These are phyloP conservation scores for Porites rus DNA, from an alignment of 92 coral and sea anemone genomes.

Conservation along the genomic window DNA sequence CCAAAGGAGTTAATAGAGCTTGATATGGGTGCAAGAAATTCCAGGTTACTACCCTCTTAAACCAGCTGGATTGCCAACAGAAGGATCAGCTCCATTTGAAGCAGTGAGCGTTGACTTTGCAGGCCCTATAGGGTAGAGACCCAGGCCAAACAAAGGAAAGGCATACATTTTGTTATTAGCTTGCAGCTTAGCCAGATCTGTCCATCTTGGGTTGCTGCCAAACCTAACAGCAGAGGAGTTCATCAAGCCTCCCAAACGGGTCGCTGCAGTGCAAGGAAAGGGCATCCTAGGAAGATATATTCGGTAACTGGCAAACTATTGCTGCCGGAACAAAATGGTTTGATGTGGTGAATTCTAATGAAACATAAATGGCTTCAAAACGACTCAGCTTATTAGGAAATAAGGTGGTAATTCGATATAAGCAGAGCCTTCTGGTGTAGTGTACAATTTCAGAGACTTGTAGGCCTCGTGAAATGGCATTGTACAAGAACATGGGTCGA, in stretches of 20 bases:
- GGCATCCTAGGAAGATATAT: neutral
- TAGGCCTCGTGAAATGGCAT: constrained; percentile 13
- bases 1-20: constrained; percentile 10
- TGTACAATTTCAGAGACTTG: constrained; percentile 3
- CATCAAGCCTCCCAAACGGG: neutral
- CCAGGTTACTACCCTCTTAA: no score
- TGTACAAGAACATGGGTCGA: constrained; percentile 13
- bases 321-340: constrained; percentile 42
- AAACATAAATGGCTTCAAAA: neutral
- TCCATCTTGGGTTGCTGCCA: constrained; percentile 40
- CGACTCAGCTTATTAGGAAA: neutral
- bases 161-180: constrained; percentile 27
- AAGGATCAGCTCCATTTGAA: constrained; percentile 15
- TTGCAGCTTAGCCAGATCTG: constrained; percentile 41
- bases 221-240: constrained; percentile 13
- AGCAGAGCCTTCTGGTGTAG: neutral
- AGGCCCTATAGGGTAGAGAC: no score
- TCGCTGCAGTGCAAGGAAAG: constrained; percentile 20
- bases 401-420: constrained; percentile 34
- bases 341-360: constrained; percentile 13
- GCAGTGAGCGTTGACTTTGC: constrained; percentile 11
- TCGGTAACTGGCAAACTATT: constrained; percentile 30
- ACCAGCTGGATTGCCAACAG: constrained; percentile 7
- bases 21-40: neutral
- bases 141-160: neutral